Conservation (phyloP, 2,888 invertebrate species). For the Eupithecia inturbata region DNA sequence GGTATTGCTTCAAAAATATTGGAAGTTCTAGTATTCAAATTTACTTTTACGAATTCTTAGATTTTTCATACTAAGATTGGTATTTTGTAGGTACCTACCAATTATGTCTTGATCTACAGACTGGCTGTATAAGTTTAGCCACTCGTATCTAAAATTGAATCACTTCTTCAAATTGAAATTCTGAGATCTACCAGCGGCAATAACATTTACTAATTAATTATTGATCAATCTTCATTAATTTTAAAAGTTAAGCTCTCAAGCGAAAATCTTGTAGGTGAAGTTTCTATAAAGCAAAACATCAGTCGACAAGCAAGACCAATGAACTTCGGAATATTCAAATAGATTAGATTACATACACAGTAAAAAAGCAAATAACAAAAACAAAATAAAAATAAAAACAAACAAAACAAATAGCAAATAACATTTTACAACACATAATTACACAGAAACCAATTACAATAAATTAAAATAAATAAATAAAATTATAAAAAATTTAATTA, state of each 20-base stretch:
- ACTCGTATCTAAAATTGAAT: background rate
- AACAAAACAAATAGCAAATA: no score
- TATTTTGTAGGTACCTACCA: background rate
- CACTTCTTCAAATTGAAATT: slow-evolving; percentile 16
- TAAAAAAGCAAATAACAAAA: no score
- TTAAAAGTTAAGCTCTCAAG: slow-evolving; percentile 33
- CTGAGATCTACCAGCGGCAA: slow-evolving; percentile 19
- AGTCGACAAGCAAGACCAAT: background rate
- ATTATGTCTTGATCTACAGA: background rate
- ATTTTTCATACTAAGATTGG: background rate
- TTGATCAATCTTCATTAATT: slow-evolving; percentile 34
- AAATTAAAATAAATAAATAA: no score
- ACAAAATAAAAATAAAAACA: no score
- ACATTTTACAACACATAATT: no score
- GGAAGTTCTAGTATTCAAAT: background rate
- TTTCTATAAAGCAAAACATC: background rate
- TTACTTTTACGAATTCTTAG: background rate
- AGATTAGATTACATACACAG: no score
- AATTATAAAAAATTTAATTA: no score
- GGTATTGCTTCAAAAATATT: background rate
- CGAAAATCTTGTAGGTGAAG: background rate
- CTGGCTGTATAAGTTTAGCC: background rate
- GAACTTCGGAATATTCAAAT: background rate
- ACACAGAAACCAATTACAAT: no score
- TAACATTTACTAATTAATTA: slow-evolving; percentile 37